These are phyloP conservation scores for Vollenhovia emeryi DNA, from an alignment of 1,140 invertebrate species.

Conservation along the genomic window DNA sequence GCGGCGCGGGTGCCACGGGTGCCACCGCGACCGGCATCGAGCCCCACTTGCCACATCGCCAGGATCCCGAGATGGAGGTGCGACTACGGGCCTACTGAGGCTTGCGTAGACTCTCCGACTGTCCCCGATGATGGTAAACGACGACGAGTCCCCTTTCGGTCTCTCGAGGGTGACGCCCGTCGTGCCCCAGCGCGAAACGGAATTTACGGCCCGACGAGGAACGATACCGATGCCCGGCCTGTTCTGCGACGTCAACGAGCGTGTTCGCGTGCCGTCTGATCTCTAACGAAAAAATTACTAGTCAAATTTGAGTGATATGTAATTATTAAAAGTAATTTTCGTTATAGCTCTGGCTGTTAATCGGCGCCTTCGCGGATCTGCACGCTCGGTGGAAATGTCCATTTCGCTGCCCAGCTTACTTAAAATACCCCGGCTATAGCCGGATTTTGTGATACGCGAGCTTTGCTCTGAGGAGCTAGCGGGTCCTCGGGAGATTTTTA, in stretches of 20 bases:
- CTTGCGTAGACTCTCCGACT: background rate
- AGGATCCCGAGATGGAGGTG: constrained; percentile 82
- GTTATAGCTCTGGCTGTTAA: background rate
- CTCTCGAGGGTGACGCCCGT: background rate
- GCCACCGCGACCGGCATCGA: constrained; percentile 70
- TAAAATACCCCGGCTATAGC: too few species aligned
- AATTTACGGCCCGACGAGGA: background rate
- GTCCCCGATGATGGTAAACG: constrained; percentile 10
- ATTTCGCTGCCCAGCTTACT: too few species aligned
- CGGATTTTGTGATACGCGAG: background rate
- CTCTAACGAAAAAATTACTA: background rate
- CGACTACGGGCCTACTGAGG: constrained; percentile 80
- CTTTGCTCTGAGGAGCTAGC: background rate
- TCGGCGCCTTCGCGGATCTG: too few species aligned
- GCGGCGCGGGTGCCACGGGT: constrained; percentile 54
- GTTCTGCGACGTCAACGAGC: background rate
- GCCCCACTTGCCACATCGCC: constrained; percentile 78
- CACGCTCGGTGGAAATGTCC: background rate
- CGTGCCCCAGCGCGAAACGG: background rate
- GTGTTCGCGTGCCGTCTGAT: background rate
- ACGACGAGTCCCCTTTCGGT: background rate
- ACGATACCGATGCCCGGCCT: background rate
- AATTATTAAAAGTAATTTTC: background rate
- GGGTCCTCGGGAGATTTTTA: background rate
- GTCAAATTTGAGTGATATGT: background rate